phyloP scores from a whole-genome alignment of 1,140 invertebrate genomes.

The Macrostomum lignano region DNA sequence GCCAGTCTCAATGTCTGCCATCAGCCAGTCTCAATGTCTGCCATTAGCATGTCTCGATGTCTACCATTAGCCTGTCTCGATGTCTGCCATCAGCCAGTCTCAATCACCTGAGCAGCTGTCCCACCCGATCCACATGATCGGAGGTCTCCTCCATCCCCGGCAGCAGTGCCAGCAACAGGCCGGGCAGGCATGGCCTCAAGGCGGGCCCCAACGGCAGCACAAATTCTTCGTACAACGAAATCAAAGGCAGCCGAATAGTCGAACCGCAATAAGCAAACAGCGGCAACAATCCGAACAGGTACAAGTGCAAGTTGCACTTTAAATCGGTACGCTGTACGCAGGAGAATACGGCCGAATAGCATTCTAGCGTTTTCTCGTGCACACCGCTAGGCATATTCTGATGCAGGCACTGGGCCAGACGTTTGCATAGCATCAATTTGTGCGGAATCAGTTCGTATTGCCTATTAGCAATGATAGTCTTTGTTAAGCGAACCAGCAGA shows the following conservation, averaged over 20 bases:
- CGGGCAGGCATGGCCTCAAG: slow-evolving; percentile 51
- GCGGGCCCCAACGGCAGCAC: slow-evolving; percentile 53
- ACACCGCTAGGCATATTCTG: slow-evolving; percentile 58
- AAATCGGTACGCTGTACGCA: slow-evolving; percentile 54
- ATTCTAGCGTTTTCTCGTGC: slow-evolving; percentile 67
- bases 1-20: too few species aligned
- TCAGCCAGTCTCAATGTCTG: too few species aligned
- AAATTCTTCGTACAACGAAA: slow-evolving; percentile 65
- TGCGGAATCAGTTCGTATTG: slow-evolving; percentile 58
- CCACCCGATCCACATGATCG: too few species aligned
- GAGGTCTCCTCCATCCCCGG: too few species aligned
- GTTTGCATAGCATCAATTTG: slow-evolving; percentile 60
- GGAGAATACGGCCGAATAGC: slow-evolving; percentile 69
- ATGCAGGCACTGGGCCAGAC: slow-evolving; percentile 75
- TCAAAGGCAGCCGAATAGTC: slow-evolving; percentile 44
- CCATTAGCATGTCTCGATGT: too few species aligned
- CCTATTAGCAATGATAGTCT: too few species aligned
- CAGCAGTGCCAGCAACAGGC: slow-evolving; percentile 51
- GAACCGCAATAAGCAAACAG: slow-evolving; percentile 60
- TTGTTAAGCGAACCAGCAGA: too few species aligned
- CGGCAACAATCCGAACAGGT: slow-evolving; percentile 60
- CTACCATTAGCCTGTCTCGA: too few species aligned
- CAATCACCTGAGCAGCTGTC: too few species aligned
- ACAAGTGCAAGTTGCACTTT: slow-evolving; percentile 55
- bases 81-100: too few species aligned